phyloP scores from a whole-genome alignment of 2,888 invertebrate genomes.

The Drosophila nr. fundita region DNA sequence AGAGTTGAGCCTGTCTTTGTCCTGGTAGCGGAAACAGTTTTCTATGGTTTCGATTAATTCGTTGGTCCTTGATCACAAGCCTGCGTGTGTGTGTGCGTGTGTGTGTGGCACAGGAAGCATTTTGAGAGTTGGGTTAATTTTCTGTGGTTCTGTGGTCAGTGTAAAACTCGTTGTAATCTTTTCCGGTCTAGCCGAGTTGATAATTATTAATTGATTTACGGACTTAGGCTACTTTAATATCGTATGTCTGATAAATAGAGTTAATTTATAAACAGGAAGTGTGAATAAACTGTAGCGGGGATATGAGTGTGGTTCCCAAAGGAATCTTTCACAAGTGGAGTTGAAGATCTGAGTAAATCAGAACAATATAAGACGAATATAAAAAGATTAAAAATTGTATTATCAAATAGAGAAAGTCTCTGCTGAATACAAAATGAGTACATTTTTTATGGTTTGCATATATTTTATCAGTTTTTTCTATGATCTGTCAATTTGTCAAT shows the following conservation, averaged over 20 bases:
- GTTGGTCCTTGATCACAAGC: constrained; percentile 35
- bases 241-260: constrained; percentile 27
- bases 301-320: not conserved
- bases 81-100: not conserved
- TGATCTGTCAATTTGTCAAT: not conserved
- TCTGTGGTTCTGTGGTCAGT: constrained; percentile 51
- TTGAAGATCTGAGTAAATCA: not conserved
- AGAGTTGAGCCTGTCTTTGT: constrained; percentile 27
- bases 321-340: not conserved
- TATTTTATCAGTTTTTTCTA: not conserved
- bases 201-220: constrained; percentile 64
- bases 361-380: not conserved
- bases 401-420: not conserved
- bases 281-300: not conserved
- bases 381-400: not conserved
- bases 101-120: constrained; percentile 41
- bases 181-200: constrained; percentile 58
- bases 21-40: constrained; percentile 65
- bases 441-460: not conserved
- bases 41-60: constrained; percentile 42
- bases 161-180: constrained; percentile 53
- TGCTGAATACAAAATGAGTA: too few species aligned
- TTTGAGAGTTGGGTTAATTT: constrained; percentile 21
- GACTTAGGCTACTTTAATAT: constrained; percentile 37
- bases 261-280: constrained; percentile 32